phyloP scores from a whole-genome alignment of 2,797 vertebrate species.

The Helostoma temminkii region DNA sequence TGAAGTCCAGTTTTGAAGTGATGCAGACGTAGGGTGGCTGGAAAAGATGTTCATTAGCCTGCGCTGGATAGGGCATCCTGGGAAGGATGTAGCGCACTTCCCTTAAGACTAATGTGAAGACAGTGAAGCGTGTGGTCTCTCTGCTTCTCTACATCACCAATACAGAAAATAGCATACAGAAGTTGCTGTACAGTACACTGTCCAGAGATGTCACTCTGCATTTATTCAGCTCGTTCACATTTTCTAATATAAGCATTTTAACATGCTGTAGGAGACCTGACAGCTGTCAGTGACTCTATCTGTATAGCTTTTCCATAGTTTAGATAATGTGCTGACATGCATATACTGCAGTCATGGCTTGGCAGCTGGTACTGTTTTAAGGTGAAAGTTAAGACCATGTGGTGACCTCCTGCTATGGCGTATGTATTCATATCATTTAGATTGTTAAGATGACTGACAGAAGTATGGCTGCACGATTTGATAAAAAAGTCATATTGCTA shows the following conservation, averaged over 20 bases:
- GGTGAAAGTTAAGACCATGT: slow-evolving; percentile 15
- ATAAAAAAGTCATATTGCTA: no score
- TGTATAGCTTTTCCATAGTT: neutral
- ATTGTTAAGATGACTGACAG: neutral
- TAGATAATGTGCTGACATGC: slow-evolving; percentile 17
- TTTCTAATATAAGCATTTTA: slow-evolving; percentile 15
- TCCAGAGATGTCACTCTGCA: slow-evolving; percentile 6
- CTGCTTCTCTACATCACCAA: slow-evolving; percentile 14
- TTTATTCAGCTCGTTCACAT: neutral
- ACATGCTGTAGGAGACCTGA: neutral
- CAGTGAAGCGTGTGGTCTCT: slow-evolving; percentile 3
- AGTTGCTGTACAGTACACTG: neutral
- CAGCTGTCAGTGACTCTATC: neutral
- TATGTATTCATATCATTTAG: slow-evolving; percentile 38
- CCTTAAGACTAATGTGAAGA: slow-evolving; percentile 46
- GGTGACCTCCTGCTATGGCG: slow-evolving; percentile 55
- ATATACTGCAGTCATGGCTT: slow-evolving; percentile 44
- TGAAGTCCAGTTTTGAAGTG: slow-evolving; percentile 60
- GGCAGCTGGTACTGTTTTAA: slow-evolving; percentile 50
- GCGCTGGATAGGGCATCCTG: slow-evolving; percentile 26
- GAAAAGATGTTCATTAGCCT: slow-evolving; percentile 63
- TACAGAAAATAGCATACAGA: neutral
- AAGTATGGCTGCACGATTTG: no score
- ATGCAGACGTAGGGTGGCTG: slow-evolving; percentile 43
- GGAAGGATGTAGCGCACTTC: slow-evolving; percentile 65